Evolutionary conservation across 53 echinoderm and acorn worm species (phyloP), one percentile per base, ranked within the genome.

Genomic region (Holothuria leucospilota): DNA sequence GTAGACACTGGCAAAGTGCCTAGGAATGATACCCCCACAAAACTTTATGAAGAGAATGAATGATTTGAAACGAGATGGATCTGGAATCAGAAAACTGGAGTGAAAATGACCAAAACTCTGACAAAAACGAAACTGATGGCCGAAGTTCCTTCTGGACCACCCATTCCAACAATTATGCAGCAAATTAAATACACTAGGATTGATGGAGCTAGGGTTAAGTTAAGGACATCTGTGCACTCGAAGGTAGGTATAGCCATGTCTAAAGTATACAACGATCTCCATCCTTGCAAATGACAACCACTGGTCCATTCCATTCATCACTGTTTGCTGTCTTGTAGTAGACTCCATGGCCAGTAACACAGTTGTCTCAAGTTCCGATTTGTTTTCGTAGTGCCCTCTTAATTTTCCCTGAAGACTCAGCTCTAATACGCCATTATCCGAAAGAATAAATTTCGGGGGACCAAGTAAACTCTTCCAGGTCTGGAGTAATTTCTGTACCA

Each of bases 401-500:
- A 61, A 88, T 90, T 53, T 81, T 86, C 23, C 69, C 65, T 40
- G 40, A 40, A 15, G 87, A 82, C 62, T 91, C 77, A 13, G 87
- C 73, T 21, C 82, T 29, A 6, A 82, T 70, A 63, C 69, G 86
- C 26, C 42, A 68, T 78, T 86, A 27, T 78, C 80, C 13, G 79
- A 59, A 23, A 86, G 27, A 29, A 80, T 66, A 25, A 30, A 69
- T 63, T 62, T 90, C 2, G 90, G 81, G 16, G 90, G 40, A n/a
- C 90, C 86, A 86, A 77, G 86, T 25, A 85, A 70, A 46, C 68
- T 71, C 28, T 85, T 86, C 90, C 90, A 90, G 34, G 64, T 78
- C 62, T 85, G 78, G 21, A 79, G 68, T 18, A 90, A 24, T 21
- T 78, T 85, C 49, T 89, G 49, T 0, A 77, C 78, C 69, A 90